Percentiles rank a stretch among this genome's conserved stretches.
phyloP scores from a whole-genome alignment of 2,113 vertebrate genomes.

The Sminthopsis crassicaudata region DNA sequence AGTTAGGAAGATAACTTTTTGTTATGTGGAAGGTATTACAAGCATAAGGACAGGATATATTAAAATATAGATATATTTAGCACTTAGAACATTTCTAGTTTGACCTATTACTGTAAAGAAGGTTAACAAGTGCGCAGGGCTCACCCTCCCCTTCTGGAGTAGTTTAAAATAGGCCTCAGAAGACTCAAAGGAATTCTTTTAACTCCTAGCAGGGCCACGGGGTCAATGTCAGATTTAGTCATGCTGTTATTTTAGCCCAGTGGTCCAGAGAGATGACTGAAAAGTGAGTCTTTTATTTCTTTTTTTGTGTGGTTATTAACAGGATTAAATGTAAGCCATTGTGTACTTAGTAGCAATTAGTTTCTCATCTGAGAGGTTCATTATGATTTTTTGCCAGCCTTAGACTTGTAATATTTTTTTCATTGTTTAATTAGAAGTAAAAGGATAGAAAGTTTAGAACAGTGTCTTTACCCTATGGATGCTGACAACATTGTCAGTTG shows the following conservation, averaged over 20 bases:
- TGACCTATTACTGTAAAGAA: constrained; percentile 76
- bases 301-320: constrained; percentile 79
- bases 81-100: constrained; percentile 62
- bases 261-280: constrained; percentile 85
- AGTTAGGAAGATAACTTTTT: constrained; percentile 29
- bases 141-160: constrained; percentile 78
- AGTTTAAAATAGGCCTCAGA: constrained; percentile 79
- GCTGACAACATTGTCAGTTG: neutral
- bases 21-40: constrained; percentile 36
- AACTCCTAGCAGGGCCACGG: constrained; percentile 83
- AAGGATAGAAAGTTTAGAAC: constrained; percentile 60
- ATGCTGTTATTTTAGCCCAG: constrained; percentile 85
- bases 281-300: constrained; percentile 85
- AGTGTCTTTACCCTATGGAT: constrained; percentile 53
- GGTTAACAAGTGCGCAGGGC: constrained; percentile 74
- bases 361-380: constrained; percentile 80
- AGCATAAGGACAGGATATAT: constrained; percentile 57
- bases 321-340: constrained; percentile 80
- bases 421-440: constrained; percentile 65
- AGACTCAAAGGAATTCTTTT: constrained; percentile 83
- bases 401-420: constrained; percentile 75
- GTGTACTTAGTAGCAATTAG: constrained; percentile 80
- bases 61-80: constrained; percentile 58
- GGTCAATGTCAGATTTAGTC: constrained; percentile 86
- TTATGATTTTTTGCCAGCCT: constrained; percentile 75